phyloP scores from a whole-genome alignment of 2,888 invertebrate genomes.

The Rhingia rostrata region DNA sequence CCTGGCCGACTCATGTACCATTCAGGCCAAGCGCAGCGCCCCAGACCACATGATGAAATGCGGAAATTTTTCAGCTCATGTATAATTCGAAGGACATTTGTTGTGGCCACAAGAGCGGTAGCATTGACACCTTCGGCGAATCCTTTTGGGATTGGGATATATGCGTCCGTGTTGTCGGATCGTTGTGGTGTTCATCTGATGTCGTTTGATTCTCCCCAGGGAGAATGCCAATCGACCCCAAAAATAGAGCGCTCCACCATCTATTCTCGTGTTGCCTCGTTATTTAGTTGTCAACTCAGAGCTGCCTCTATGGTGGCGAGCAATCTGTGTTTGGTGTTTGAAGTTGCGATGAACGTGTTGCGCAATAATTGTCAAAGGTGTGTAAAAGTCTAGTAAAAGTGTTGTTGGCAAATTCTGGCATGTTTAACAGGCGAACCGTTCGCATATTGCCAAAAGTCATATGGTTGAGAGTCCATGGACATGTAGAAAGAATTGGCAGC shows the following conservation, averaged over 20 bases:
- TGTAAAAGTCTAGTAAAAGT: background rate
- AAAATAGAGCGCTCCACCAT: conserved; percentile 42
- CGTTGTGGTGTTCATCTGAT: conserved; percentile 31
- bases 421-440: conserved; percentile 21
- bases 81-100: conserved; percentile 73
- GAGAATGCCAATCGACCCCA: conserved; percentile 47
- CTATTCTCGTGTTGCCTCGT: conserved; percentile 38
- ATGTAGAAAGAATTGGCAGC: too few species aligned
- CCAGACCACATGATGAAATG: conserved; percentile 65
- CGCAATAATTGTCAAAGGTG: background rate
- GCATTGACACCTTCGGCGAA: conserved; percentile 66
- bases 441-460: background rate
- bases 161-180: conserved; percentile 26
- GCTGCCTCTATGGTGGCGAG: background rate
- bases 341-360: conserved; percentile 25
- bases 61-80: conserved; percentile 69
- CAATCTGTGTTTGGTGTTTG: conserved; percentile 39
- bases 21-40: background rate
- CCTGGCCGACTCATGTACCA: conserved; percentile 7
- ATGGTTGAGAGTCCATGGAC: too few species aligned
- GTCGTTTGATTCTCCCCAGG: conserved; percentile 46
- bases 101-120: conserved; percentile 31
- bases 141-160: conserved; percentile 68
- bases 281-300: conserved; percentile 71
- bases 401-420: conserved; percentile 49